Conservation (phyloP, 2,888 invertebrate genomes). For the Eucera pruinosa region DNA sequence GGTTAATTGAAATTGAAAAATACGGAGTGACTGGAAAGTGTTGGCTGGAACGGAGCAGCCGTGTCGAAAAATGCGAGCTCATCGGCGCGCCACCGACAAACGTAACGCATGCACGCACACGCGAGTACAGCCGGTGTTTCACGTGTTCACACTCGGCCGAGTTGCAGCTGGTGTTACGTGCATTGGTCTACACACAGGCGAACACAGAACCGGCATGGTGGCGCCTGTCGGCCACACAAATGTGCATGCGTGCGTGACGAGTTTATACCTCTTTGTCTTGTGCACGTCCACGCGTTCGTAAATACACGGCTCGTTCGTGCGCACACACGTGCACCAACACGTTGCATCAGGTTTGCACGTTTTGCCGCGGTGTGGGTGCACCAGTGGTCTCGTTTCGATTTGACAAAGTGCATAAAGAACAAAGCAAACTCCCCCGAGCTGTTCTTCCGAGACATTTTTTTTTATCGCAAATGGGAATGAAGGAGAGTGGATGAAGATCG, state of each 20-base stretch:
- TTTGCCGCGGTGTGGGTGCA: neutral
- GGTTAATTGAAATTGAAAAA: no score
- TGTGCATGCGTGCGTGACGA: slow-evolving; percentile 80
- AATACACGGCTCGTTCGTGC: slow-evolving; percentile 28
- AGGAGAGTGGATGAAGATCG: no score
- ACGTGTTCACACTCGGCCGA: slow-evolving; percentile 57
- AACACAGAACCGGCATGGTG: slow-evolving; percentile 61
- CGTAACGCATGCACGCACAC: slow-evolving; percentile 60
- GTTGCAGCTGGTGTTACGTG: slow-evolving; percentile 64
- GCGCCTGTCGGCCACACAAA: slow-evolving; percentile 78
- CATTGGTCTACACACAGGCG: slow-evolving; percentile 8
- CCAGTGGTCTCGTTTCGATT: slow-evolving; percentile 33
- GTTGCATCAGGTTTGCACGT: neutral
- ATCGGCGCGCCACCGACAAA: slow-evolving; percentile 52
- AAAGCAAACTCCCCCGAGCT: neutral
- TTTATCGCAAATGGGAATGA: no score
- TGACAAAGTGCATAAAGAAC: slow-evolving; percentile 6
- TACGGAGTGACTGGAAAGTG: neutral
- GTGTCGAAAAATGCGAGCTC: slow-evolving; percentile 61
- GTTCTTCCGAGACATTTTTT: no score
- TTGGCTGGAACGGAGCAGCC: neutral
- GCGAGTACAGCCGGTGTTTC: slow-evolving; percentile 50
- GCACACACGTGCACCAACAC: neutral
- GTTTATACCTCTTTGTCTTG: slow-evolving; percentile 65
- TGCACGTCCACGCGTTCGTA: slow-evolving; percentile 42